Evolutionary conservation across 1,140 invertebrate species (phyloP), one percentile per base, ranked within the genome.

Genomic region (Patella vulgata): DNA sequence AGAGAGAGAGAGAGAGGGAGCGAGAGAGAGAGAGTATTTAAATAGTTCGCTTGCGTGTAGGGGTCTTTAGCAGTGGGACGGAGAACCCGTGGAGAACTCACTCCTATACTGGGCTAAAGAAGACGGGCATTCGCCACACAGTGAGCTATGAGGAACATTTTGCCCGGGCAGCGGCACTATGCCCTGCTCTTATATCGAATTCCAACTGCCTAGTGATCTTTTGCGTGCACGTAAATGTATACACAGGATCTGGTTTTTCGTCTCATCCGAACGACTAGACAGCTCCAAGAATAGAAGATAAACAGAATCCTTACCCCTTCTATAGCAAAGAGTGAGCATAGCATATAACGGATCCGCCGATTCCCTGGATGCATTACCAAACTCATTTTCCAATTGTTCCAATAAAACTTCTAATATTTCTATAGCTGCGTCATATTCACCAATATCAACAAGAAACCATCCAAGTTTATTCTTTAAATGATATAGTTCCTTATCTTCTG

Each of bases 391-490:
- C 0, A 64, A 25, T 27, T 58, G 42, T 19, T 46, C 14, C 5
- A 66, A 42, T 30, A 69, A 42, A 4, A 25, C 40, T 2, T 48
- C 42, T 44, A 72, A 59, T 1, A 72, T 27, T 4, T 31, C 9
- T 23, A 40, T 12, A 3, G 66, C 62, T 0, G 36, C 39, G 27
- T 63, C 55, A 44, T 72, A 72, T 44, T 72, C 53, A 6, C 65
- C 70, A 48, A 72, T 72, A 47, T 72, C 70, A 39, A 60, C 28
- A n/a, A 72, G 33, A 46, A 72, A 72, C 67, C 67, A 69, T 9
- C 54, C 62, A 17, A 72, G 44, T 30, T 60, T 65, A n/a, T 61
- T 61, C 36, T 68, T 30, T 23, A 69, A 39, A 17, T 39, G 19
- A 12, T 55, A 52, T 1, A 59, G 42, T 23, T 64, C 63, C 31